Base-by-base conservation (phyloP, 2,113 vertebrate genomes). In the Nerophis ophidion region DNA sequence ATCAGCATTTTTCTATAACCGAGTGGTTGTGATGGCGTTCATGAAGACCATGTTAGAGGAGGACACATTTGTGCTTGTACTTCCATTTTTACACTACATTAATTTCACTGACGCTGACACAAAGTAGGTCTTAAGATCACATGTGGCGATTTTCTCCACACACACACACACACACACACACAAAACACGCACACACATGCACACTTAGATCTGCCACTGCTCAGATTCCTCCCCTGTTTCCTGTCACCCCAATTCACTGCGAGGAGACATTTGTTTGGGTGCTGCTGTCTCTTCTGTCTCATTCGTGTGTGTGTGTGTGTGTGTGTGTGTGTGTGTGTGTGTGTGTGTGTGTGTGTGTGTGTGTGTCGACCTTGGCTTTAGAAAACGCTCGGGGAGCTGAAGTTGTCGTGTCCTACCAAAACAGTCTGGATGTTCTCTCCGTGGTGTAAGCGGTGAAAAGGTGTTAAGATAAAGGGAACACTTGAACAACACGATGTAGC, bases 251-350 rank as follows among this genome's bases (percentile, higher is more conserved):
- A 52, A 63, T 68, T 81, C 63, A 78, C 66, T 60, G 65, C 60
- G 60, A 35, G 14, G 65, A 73, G 75, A 57, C 71, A 53, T 58
- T 83, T 85, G 79, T 83, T 85, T 83, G 77, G 81, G 75, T 86
- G 81, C 81, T 68, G 71, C 72, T 80, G 76, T 81, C 71, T 74
- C 65, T 64, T 68, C 53, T 62, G 75, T 80, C 79, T 76, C n/a
- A 17, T 75, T 64, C 63, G 4, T 36, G 14, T 40, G 17, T 55
- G n/a, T 52, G 10, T 48, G 26, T 58, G 7, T 60, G 36, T 54
- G 48, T 61, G 10, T 61, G 45, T 68, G 60, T 65, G 55, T 50
- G 65, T 42, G 9, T 35, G 47, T 38, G 17, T 54, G 60, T 52
- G 48, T 15, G 55, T 48, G 19, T 58, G 35, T 72, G 60, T 34